Conservation (phyloP, 2,797 vertebrate species). For the Threskiornis aethiopicus region DNA sequence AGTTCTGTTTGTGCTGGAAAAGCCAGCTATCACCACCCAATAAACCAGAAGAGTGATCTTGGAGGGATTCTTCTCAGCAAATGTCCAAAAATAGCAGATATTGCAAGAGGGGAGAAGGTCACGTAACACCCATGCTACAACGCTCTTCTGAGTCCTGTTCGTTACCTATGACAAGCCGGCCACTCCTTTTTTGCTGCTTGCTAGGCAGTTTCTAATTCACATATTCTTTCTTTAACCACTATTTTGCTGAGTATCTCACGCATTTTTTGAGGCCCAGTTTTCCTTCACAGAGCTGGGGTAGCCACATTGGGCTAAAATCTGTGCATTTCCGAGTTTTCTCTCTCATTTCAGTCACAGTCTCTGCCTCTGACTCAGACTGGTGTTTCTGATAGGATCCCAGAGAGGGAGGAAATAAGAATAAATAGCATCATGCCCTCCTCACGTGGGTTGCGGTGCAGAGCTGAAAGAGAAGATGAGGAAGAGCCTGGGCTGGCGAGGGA, state of each 20-base stretch:
- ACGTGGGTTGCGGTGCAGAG: slow-evolving; percentile 40
- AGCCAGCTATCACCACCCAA: slow-evolving; percentile 53
- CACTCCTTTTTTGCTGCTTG: background rate
- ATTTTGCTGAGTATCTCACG: background rate
- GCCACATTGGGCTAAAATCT: background rate
- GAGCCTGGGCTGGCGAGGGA: background rate
- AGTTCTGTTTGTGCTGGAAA: slow-evolving; percentile 65
- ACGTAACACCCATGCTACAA: slow-evolving; percentile 1
- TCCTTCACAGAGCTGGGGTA: background rate
- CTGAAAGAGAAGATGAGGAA: slow-evolving; percentile 46
- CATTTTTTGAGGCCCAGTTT: background rate
- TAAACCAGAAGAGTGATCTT: slow-evolving; percentile 13
- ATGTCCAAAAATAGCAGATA: slow-evolving; percentile 63
- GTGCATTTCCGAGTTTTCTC: background rate
- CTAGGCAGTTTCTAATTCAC: slow-evolving; percentile 11
- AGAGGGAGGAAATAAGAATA: slow-evolving; percentile 51
- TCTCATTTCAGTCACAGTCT: slow-evolving; percentile 18
- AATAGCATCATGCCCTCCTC: slow-evolving; percentile 51
- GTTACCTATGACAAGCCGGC: background rate
- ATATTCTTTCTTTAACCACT: background rate
- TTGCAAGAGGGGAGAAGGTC: slow-evolving; percentile 45
- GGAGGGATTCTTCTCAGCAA: slow-evolving; percentile 37
- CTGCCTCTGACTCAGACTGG: slow-evolving; percentile 42
- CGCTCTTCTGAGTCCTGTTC: background rate
- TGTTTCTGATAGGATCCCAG: slow-evolving; percentile 43